Evolutionary conservation across 2,888 invertebrate species (phyloP).

Genomic region (Yponomeuta sedellus): DNA sequence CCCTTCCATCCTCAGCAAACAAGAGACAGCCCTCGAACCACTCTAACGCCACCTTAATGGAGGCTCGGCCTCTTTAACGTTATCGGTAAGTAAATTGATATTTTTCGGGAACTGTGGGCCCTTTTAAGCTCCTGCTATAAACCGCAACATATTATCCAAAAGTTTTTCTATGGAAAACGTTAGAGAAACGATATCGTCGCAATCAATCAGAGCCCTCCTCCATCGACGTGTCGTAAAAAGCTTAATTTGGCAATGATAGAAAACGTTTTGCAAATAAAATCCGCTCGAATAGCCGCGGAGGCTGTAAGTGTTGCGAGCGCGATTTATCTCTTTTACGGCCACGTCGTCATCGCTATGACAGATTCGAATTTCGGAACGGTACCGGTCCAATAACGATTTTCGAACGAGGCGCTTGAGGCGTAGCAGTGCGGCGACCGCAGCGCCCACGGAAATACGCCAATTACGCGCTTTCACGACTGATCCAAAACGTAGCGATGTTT

Average conservation of each 20-base stretch:
- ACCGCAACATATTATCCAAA: neutral
- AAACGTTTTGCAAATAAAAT: constrained; percentile 24
- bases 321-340: constrained; percentile 42
- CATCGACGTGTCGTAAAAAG: neutral
- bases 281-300: constrained; percentile 31
- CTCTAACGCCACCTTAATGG: constrained; percentile 49
- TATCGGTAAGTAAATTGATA: constrained; percentile 20
- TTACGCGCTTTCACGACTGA: neutral
- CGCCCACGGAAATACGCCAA: neutral
- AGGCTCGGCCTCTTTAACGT: constrained; percentile 37
- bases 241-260: constrained; percentile 10
- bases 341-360: constrained; percentile 33
- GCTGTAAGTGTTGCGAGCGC: constrained; percentile 36
- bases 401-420: neutral
- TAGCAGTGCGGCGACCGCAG: neutral
- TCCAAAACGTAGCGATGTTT: neutral
- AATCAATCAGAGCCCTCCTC: constrained; percentile 4
- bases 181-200: neutral
- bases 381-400: neutral
- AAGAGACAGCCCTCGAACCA: constrained; percentile 57
- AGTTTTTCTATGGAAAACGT: neutral
- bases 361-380: constrained; percentile 29
- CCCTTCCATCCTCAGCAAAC: constrained; percentile 53
- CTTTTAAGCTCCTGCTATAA: neutral
- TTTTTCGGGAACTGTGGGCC: constrained; percentile 15